phyloP scores from a whole-genome alignment of 2,888 invertebrate genomes.

The Macrophya alboannulata region DNA sequence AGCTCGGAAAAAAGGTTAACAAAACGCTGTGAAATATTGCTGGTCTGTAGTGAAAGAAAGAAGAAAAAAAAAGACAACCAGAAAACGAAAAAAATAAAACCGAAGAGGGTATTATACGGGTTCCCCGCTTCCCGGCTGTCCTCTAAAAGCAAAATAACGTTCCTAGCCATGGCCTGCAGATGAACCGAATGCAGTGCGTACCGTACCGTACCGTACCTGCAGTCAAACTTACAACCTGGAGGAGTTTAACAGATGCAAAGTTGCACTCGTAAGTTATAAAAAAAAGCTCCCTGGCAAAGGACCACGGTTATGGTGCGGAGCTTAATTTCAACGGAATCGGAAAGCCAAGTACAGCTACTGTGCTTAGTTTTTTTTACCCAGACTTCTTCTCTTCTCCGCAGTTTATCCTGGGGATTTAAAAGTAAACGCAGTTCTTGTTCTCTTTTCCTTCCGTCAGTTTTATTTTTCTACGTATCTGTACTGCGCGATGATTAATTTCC shows the following conservation, averaged over 20 bases:
- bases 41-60: slow-evolving; percentile 13
- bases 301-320: background rate
- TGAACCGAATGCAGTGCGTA: slow-evolving; percentile 39
- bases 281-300: background rate
- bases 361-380: slow-evolving; percentile 11
- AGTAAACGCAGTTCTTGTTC: background rate
- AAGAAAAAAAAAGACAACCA: slow-evolving; percentile 11
- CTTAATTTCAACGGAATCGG: slow-evolving; percentile 46
- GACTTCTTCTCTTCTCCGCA: background rate
- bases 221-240: slow-evolving; percentile 1
- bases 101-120: slow-evolving; percentile 35
- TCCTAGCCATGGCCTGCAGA: background rate
- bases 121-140: background rate
- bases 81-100: slow-evolving; percentile 14
- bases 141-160: slow-evolving; percentile 40
- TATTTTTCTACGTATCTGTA: background rate
- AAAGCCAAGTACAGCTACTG: background rate
- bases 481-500: background rate
- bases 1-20: slow-evolving; percentile 33
- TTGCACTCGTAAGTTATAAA: slow-evolving; percentile 32
- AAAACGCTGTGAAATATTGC: slow-evolving; percentile 48
- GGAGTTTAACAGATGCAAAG: slow-evolving; percentile 44
- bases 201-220: background rate
- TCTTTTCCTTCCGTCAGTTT: background rate
- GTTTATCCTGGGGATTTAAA: background rate